Conservation (phyloP, 2,888 invertebrate genomes). For the Drosophila subsilvestris region DNA sequence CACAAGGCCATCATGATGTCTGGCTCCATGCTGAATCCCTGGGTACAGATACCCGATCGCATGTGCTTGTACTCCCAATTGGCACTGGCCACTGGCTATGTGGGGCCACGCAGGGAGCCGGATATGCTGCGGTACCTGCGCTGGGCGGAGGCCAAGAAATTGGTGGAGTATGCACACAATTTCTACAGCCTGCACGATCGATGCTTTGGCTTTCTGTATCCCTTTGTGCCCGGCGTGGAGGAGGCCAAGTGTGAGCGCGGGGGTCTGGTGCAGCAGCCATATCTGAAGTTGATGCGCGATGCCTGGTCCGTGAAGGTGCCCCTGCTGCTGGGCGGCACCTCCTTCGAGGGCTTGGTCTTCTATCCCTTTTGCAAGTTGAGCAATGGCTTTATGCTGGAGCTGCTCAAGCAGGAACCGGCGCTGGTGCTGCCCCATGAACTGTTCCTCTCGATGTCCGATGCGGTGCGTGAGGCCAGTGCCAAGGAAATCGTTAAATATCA, state of each 20-base stretch:
- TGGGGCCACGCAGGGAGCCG: slow-evolving; percentile 73
- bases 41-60: slow-evolving; percentile 68
- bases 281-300: slow-evolving; percentile 66
- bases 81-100: slow-evolving; percentile 77
- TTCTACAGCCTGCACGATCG: slow-evolving; percentile 69
- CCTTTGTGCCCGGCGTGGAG: slow-evolving; percentile 80
- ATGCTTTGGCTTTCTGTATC: slow-evolving; percentile 63
- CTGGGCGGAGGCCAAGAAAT: slow-evolving; percentile 58
- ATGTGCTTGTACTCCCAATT: slow-evolving; percentile 68
- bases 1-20: slow-evolving; percentile 82
- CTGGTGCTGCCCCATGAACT: slow-evolving; percentile 74
- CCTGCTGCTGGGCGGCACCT: slow-evolving; percentile 80
- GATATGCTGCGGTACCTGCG: slow-evolving; percentile 78
- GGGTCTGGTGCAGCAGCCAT: slow-evolving; percentile 59
- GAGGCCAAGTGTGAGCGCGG: slow-evolving; percentile 54
- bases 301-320: slow-evolving; percentile 81
- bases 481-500: slow-evolving; percentile 83
- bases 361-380: slow-evolving; percentile 61
- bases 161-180: slow-evolving; percentile 72
- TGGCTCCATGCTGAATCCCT: slow-evolving; percentile 75
- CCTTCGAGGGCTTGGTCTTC: slow-evolving; percentile 80
- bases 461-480: slow-evolving; percentile 52
- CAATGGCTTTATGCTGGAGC: slow-evolving; percentile 49
- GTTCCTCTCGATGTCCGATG: slow-evolving; percentile 41
- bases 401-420: slow-evolving; percentile 50